Evolutionary conservation across 2,888 invertebrate genomes (phyloP).

Genomic region (Scaptomyza caliginosa): DNA sequence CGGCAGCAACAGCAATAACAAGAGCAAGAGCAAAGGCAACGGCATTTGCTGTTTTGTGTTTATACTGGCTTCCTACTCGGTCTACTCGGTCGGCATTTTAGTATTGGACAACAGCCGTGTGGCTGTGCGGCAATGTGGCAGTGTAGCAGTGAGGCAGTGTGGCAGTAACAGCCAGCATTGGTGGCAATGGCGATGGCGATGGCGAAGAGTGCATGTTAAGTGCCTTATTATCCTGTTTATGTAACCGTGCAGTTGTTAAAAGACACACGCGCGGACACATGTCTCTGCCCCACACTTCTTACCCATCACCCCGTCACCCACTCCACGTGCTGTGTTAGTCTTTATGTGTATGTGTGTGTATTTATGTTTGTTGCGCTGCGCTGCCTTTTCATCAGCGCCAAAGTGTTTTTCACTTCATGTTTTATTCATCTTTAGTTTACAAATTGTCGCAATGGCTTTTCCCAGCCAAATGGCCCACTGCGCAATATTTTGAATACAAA

Average conservation of each 20-base stretch:
- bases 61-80: conserved; percentile 22
- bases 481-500: conserved; percentile 65
- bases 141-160: conserved; percentile 1
- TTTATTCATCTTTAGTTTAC: conserved; percentile 73
- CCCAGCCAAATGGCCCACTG: conserved; percentile 35
- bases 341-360: background rate
- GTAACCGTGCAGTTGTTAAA: conserved; percentile 71
- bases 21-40: conserved; percentile 13
- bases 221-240: conserved; percentile 79
- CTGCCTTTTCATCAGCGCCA: conserved; percentile 37
- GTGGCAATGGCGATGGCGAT: conserved; percentile 37
- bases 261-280: conserved; percentile 44
- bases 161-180: conserved; percentile 27
- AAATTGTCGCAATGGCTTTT: conserved; percentile 59
- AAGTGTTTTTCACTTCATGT: conserved; percentile 67
- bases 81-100: conserved; percentile 33
- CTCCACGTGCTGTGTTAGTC: background rate
- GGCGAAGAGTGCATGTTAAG: conserved; percentile 74
- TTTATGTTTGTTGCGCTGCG: conserved; percentile 12
- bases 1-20: conserved; percentile 11
- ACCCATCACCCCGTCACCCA: background rate
- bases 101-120: conserved; percentile 56
- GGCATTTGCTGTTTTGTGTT: conserved; percentile 51
- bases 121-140: conserved; percentile 19
- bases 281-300: conserved; percentile 5